Evolutionary conservation across 2,888 invertebrate species (phyloP), one percentile per base, ranked within the genome.

Genomic region (Hipparchia semele): DNA sequence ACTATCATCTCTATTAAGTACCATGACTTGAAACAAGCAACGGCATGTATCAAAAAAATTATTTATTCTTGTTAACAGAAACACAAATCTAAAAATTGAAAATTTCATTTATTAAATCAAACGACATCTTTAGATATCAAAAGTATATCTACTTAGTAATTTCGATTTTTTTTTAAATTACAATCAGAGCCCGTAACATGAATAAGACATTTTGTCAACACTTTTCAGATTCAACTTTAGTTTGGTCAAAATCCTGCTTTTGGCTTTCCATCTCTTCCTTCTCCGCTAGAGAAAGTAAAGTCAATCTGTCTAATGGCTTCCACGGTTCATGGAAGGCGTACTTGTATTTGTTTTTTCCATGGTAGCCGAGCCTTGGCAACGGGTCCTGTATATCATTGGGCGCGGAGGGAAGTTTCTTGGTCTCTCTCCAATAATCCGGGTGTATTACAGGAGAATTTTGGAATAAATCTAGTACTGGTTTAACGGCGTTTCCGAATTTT

Each of bases 251-350:
- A 2, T 80, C 76, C 7, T 87, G 84, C 6, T 53, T 39, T 12
- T 33, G 51, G 6, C 33, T 8, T 12, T 53, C 81, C 0, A 56
- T n/a, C 2, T 80, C 76, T 9, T 88, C 84, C 49, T 84, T 86
- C 74, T 90, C 92, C 0, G 92, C 92, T 71, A 88, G 80, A n/a
- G 87, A 85, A 39, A 93, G 79, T 56, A 93, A 77, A 0, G 85
- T 72, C 59, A 90, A 70, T 59, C 93, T 84, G 79, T 93, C 92
- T 49, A 92, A 74, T 0, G 93, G 93, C 60, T 84, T 88, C 92
- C 93, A 93, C 0, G 93, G 93, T 77, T 92, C 92, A 65, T 93
- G 92, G 77, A 93, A 93, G 0, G 93, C 93, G 74, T 86, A 92
- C 74, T 90, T 92, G 74, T 87, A 91, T 76, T 90, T 93, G 65